Evolutionary conservation across 2,888 invertebrate species (phyloP), one percentile per base, ranked within the genome.

Genomic region (Periphyllus acericola): DNA sequence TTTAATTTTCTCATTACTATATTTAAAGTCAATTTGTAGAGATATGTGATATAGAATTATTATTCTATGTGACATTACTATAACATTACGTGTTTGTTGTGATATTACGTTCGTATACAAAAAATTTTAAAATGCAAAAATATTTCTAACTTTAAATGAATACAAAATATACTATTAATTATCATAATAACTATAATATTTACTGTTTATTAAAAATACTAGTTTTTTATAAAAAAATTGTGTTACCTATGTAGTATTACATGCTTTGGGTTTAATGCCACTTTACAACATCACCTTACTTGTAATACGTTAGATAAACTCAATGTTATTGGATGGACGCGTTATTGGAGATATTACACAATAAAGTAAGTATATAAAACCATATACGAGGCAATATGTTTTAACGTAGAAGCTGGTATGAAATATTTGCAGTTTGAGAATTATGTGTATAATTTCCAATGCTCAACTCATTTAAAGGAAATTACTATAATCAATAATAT

Each of bases 401-500:
- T 2, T 1, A 71, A 17, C 29, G 17, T 29, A 32, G 46, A 11
- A 46, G 14, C 46, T 46, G 14, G 46, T 36, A 21, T 36, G 8
- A 72, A 72, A 36, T 72, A 34, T 72, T 36, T 21, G 21, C 72
- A 72, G 21, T 72, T 36, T 21, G 32, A 72, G 72, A 36, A 34
- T 72, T 34, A 34, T 34, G 34, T 21, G 72, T 1, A 36, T 36
- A 72, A 72, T 72, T 36, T 72, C 8, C 34, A 72, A 6, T 60
- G 55, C 4, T 5, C 14, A 46, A 72, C 36, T 25, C 19, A 40
- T 74, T 40, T 11, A 74, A 46, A n/a, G 46, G 21, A 46, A 76
- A 46, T 76, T 17, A 46, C 5, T 46, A 46, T 76, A 76, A 76
- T 76, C 76, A 76, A 76, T 46, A 76, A 76, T 46, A 52, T 0